Base-by-base conservation (phyloP, 2,113 vertebrate species). In the Chaetops frenatus region DNA sequence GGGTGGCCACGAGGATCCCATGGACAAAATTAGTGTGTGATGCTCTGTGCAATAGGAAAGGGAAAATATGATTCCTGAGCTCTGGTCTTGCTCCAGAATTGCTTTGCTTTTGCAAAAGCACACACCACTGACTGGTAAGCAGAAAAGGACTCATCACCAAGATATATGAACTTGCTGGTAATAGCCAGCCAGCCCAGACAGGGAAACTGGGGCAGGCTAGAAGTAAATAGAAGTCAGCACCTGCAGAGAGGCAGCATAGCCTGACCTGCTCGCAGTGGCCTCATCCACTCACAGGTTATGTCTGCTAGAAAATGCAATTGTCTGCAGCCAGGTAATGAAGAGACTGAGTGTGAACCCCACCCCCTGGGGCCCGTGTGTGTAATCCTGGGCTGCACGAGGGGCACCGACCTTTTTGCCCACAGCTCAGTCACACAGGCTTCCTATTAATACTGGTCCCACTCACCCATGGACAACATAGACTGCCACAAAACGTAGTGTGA, bases 381-480 rank as follows among this genome's bases (percentile, higher is more conserved):
- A 15, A 25, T 7, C 47, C 57, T 7, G 62, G 48, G 86, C 72
- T 54, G 36, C 31, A 3, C 9, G 7, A 8, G 54, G 33, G 70
- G 45, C 74, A n/a, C 15, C 0, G 6, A 29, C 22, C 1, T 0
- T n/a, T 76, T 16, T 53, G 27, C 29, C 3, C 8, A 2, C 0
- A 10, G 1, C 15, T 47, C 51, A 33, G 45, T 5, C 17, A 9
- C 61, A 23, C 17, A 2, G 5, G 4, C 24, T 45, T 23, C 31
- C 66, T 15, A 1, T 8, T 6, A n/a, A n/a, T n/a, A n/a, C n/a
- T n/a, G n/a, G 4, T 19, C 80, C 45, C 1, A 7, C 24, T 11
- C 17, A 3, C 22, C 57, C 15, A 1, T 0, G 6, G 6, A 23
- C 35, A 44, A 23, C 6, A 38, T 1, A 7, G 15, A 29, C 0